A percentile compares a stretch with the other conserved stretches of the same genome.
These are phyloP conservation scores for Dermolepida albohirtum DNA, from an alignment of 2,888 invertebrate species.

Conservation along the genomic window DNA sequence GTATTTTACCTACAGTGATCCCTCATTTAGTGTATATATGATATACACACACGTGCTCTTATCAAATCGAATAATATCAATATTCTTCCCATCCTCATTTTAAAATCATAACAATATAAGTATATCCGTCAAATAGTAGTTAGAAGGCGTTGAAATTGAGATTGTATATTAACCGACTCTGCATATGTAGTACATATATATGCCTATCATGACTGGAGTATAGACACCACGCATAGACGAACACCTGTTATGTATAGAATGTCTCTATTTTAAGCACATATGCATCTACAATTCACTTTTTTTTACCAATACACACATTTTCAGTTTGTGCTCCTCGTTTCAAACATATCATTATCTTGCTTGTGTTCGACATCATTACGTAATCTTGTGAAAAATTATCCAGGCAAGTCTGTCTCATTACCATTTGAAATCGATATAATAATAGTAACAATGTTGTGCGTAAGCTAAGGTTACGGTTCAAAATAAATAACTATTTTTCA, in stretches of 20 bases:
- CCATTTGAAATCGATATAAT: constrained; percentile 4
- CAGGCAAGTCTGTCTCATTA: constrained; percentile 7
- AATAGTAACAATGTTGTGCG: neutral
- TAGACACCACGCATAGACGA: constrained; percentile 20
- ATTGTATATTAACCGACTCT: too few relatives aligned
- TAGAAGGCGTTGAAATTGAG: too few relatives aligned
- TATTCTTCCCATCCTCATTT: too few relatives aligned
- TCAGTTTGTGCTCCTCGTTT: neutral
- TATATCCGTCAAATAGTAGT: too few relatives aligned
- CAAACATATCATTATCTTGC: constrained; percentile 3
- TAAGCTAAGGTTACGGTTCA: too few relatives aligned
- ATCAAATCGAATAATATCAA: too few relatives aligned
- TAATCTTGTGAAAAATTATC: constrained; percentile 12
- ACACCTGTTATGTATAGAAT: constrained; percentile 24
- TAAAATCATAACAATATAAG: too few relatives aligned
- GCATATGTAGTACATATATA: too few relatives aligned
- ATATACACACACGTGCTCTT: too few relatives aligned
- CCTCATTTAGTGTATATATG: too few relatives aligned
- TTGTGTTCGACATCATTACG: constrained; percentile 7
- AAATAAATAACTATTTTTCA: too few relatives aligned
- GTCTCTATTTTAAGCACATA: constrained; percentile 9
- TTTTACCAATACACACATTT: neutral
- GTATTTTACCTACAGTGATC: too few relatives aligned
- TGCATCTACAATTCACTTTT: constrained; percentile 1
- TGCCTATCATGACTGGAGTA: neutral